Conservation (phyloP, 2,113 vertebrate species). For the Bagarius yarrelli region DNA sequence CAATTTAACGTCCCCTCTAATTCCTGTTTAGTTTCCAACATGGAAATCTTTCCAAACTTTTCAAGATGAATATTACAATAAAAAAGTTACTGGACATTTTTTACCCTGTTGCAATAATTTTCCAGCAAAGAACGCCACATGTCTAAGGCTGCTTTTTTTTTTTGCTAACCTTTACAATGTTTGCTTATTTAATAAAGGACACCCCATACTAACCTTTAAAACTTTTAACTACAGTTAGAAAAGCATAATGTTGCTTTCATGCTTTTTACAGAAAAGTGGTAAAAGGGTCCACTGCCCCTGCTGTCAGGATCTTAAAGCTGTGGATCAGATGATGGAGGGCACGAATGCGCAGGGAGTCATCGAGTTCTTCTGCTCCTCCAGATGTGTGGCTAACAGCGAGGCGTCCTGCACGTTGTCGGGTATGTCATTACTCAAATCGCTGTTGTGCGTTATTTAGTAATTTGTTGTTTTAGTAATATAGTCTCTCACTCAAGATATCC, state of each 20-base stretch:
- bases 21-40: too few relatives aligned
- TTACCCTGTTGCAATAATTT: too few relatives aligned
- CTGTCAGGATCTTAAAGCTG: slow-evolving; percentile 79
- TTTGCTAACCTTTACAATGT: too few relatives aligned
- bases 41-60: too few relatives aligned
- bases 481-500: neutral
- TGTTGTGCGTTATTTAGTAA: neutral
- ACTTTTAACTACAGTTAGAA: neutral
- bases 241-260: neutral
- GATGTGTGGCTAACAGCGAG: slow-evolving; percentile 77
- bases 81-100: too few relatives aligned
- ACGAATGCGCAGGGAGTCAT: slow-evolving; percentile 77
- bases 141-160: too few relatives aligned
- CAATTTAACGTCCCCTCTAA: too few relatives aligned
- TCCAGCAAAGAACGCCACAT: too few relatives aligned
- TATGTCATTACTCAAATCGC: neutral
- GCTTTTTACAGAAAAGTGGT: slow-evolving; percentile 74
- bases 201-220: neutral
- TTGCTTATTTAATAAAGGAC: too few relatives aligned
- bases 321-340: slow-evolving; percentile 82
- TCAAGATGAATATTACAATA: too few relatives aligned
- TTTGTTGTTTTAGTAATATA: too few relatives aligned
- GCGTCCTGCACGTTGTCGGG: slow-evolving; percentile 78
- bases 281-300: slow-evolving; percentile 80
- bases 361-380: slow-evolving; percentile 82